Conservation (phyloP, 35 echinoderm and acorn worm genomes). For the Apostichopus californicus region DNA sequence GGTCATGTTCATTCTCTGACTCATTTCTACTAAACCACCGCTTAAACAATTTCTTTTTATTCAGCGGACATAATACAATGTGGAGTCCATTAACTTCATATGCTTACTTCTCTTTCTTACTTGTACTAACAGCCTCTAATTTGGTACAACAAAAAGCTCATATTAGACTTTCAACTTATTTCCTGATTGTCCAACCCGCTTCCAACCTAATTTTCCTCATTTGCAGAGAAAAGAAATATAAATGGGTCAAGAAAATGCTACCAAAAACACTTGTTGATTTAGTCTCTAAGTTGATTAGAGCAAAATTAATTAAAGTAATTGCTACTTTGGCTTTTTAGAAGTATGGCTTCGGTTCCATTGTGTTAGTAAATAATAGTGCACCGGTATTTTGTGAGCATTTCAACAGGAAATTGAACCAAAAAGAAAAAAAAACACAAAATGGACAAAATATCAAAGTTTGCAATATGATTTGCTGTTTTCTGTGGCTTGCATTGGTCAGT, state of each 20-base stretch:
- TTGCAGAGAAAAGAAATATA: background rate
- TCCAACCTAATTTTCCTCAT: slow-evolving; percentile 3
- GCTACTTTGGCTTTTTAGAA: slow-evolving; percentile 15
- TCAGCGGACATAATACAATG: slow-evolving; percentile 15
- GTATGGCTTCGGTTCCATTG: background rate
- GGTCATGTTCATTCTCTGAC: background rate
- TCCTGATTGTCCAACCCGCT: background rate
- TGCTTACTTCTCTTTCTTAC: background rate
- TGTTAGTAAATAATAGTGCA: background rate
- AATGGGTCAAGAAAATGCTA: slow-evolving; percentile 24
- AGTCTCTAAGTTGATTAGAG: background rate
- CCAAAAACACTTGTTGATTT: slow-evolving; percentile 12
- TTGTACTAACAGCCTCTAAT: background rate
- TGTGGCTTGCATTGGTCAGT: no score
- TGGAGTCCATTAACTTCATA: background rate
- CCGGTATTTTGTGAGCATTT: background rate
- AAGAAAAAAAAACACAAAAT: background rate
- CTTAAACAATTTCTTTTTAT: background rate
- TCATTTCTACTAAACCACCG: background rate
- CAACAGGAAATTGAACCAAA: background rate
- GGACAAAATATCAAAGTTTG: background rate
- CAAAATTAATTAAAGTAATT: slow-evolving; percentile 24
- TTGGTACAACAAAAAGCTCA: background rate
- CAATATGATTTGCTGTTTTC: no score
- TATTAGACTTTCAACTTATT: background rate